Base-by-base conservation (phyloP, 2,888 invertebrate species). In the Megaustenia siamemsis region DNA sequence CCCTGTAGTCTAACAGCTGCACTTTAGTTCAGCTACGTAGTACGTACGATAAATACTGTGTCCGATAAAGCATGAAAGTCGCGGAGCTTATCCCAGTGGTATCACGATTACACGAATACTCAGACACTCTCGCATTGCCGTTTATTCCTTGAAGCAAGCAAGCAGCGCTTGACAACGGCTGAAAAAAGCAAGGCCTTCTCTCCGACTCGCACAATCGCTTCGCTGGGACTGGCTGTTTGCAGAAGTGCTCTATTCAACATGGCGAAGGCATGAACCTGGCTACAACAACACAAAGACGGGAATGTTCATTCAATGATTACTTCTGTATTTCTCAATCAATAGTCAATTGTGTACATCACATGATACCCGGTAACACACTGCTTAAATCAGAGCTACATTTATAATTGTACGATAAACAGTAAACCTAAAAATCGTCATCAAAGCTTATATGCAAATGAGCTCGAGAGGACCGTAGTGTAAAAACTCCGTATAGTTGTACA, bases 361-460 rank as follows among this genome's bases (percentile, higher is more conserved):
- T 28, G 28, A 53, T 76, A 43, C 76, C 56, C 53, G 1, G 53
- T 10, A 32, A 49, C 24, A n/a, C 40, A 32, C 49, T 28, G 53
- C 6, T 53, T 76, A 28, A 49, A 56, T 56, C 56, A 35, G n/a
- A 43, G 76, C 24, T 8, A 15, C 12, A 24, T 10, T 35, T 53
- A 35, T 76, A 18, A 38, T 3, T 76, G 35, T 76, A 49, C 32
- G 76, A 21, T 35, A 2, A 76, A 1, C 28, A 76, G 32, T 32
- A 76, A 76, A 53, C n/a, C 21, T 35, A 56, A 38, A 56, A 85
- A 49, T 76, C 53, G 68, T 53, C 53, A 32, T 24, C 81, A 77
- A 85, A 85, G 85, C 85, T 85, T 82, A 85, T 85, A 85, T 85
- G 85, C 85, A 85, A 85, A 85, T 85, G 85, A 85, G 85, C 40